Evolutionary conservation across 2,113 vertebrate genomes (phyloP).

Genomic region (Plecotus auritus): DNA sequence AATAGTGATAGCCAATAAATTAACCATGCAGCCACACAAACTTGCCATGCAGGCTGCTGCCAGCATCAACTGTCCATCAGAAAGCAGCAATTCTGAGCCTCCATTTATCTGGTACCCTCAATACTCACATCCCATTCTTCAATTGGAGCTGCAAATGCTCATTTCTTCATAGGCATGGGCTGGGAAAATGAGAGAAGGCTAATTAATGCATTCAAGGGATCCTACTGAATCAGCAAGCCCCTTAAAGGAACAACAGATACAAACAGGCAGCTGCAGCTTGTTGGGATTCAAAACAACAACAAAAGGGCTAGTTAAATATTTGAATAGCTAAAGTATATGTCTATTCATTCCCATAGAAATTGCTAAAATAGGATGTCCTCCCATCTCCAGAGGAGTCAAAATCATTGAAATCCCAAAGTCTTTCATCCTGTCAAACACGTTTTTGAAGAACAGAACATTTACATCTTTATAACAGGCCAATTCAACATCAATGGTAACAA

Average conservation of each 20-base stretch:
- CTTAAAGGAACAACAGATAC: constrained; percentile 74
- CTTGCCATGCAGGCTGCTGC: constrained; percentile 51
- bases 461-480: constrained; percentile 39
- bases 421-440: constrained; percentile 44
- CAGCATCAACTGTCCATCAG: constrained; percentile 10
- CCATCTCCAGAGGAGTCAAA: constrained; percentile 64
- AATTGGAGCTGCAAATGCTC: constrained; percentile 56
- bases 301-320: constrained; percentile 79
- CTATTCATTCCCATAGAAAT: constrained; percentile 75
- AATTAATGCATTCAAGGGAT: constrained; percentile 69
- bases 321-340: constrained; percentile 73
- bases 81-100: constrained; percentile 40
- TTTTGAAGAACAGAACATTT: constrained; percentile 56
- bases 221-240: constrained; percentile 71
- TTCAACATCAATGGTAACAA: constrained; percentile 42
- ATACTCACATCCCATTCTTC: neutral
- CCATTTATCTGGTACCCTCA: constrained; percentile 48
- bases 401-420: constrained; percentile 61
- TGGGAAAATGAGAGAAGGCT: constrained; percentile 60
- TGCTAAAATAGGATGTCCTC: constrained; percentile 65
- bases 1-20: constrained; percentile 69
- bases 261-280: constrained; percentile 78
- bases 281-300: constrained; percentile 73
- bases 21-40: constrained; percentile 49
- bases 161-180: constrained; percentile 63